phyloP scores from a whole-genome alignment of 2,797 vertebrate species.

The Mionectes olivaceus region DNA sequence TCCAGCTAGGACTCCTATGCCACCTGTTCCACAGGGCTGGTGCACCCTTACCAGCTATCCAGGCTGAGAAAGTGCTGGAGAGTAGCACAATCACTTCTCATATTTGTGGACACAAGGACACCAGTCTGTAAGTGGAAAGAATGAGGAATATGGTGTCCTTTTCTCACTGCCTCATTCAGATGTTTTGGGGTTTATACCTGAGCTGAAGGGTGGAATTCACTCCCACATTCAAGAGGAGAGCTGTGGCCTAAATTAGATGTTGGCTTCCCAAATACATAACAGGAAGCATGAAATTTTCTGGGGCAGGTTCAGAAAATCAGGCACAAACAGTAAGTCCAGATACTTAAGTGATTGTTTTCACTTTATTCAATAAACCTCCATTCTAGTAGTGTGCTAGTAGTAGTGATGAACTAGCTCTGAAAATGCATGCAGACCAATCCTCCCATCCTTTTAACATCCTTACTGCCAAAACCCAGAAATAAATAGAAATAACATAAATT shows the following conservation, averaged over 20 bases:
- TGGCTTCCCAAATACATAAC: not conserved
- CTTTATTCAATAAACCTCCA: not conserved
- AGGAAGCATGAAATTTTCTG: not conserved
- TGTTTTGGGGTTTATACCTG: not conserved
- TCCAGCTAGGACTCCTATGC: not conserved
- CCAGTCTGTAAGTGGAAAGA: not conserved
- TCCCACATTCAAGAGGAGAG: not conserved
- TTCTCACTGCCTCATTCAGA: not conserved
- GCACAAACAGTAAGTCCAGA: not conserved
- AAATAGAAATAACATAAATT: not conserved
- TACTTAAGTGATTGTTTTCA: not conserved
- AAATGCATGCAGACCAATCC: not conserved
- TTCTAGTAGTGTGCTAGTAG: not conserved
- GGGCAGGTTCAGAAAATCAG: not conserved
- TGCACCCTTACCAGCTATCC: not conserved
- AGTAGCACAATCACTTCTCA: not conserved
- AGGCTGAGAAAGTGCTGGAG: not conserved
- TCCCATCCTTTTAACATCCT: not conserved
- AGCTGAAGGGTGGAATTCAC: not conserved
- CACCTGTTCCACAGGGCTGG: not conserved
- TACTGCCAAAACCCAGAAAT: not conserved
- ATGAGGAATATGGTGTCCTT: not conserved
- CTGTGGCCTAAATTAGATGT: not conserved
- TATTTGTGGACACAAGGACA: not conserved
- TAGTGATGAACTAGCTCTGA: not conserved